phyloP scores from a whole-genome alignment of 2,113 vertebrate species.

The Ailuropoda melanoleuca region DNA sequence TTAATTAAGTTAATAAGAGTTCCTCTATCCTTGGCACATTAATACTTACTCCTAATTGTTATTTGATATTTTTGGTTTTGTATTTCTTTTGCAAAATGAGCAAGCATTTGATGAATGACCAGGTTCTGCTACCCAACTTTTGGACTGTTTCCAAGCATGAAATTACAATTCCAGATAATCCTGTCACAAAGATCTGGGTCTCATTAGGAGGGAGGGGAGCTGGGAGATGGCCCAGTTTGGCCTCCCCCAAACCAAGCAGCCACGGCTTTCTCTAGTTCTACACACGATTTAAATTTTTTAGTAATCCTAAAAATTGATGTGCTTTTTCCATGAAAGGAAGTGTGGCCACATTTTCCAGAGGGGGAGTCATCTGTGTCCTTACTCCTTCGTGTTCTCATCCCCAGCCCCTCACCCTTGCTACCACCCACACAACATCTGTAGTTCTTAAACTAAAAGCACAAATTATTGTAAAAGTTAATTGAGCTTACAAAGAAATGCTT shows the following conservation, averaged over 20 bases:
- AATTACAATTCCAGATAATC: background rate
- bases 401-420: background rate
- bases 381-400: background rate
- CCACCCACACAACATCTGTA: slow-evolving; percentile 72
- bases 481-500: slow-evolving; percentile 66
- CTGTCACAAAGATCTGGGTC: background rate
- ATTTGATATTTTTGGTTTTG: background rate
- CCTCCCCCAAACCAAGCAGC: background rate
- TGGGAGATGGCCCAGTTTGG: background rate
- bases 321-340: slow-evolving; percentile 57
- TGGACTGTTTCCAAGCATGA: background rate
- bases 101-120: background rate
- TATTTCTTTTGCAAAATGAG: background rate
- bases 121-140: background rate
- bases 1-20: background rate
- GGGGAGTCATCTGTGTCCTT: background rate
- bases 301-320: background rate
- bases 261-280: background rate
- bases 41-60: background rate
- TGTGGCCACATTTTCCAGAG: slow-evolving; percentile 40
- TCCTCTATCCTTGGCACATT: background rate
- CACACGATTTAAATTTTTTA: background rate
- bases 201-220: background rate
- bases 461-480: slow-evolving; percentile 60
- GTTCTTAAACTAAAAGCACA: slow-evolving; percentile 45